phyloP scores from a whole-genome alignment of 2,888 invertebrate species.

The Pogonocherus hispidulus region DNA sequence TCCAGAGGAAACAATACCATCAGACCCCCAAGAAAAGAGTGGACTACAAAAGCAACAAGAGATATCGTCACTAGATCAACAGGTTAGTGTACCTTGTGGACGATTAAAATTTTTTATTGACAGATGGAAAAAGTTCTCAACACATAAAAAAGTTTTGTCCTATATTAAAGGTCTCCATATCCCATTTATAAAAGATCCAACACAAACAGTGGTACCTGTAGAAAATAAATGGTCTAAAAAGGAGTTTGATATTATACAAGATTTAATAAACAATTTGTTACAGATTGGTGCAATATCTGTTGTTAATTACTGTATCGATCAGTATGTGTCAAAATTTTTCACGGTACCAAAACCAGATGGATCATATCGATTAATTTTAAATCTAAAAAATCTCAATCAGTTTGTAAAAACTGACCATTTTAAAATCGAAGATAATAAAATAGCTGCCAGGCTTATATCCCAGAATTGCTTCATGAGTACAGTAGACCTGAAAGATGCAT shows the following conservation, averaged over 20 bases:
- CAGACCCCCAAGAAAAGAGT: neutral
- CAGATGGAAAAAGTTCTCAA: constrained; percentile 27
- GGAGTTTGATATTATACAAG: too few relatives aligned
- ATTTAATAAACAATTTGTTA: too few relatives aligned
- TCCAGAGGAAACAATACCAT: neutral
- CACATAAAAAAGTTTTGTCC: constrained; percentile 32
- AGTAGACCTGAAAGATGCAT: too few relatives aligned
- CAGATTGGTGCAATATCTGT: too few relatives aligned
- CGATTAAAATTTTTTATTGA: neutral
- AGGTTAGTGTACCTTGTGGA: neutral
- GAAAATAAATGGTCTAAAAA: too few relatives aligned
- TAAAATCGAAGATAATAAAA: constrained; percentile 44
- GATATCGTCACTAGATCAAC: neutral
- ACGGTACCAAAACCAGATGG: too few relatives aligned
- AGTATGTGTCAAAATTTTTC: too few relatives aligned
- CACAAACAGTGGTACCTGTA: too few relatives aligned
- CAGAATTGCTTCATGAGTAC: constrained; percentile 7
- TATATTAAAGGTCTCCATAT: constrained; percentile 29
- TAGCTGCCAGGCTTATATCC: constrained; percentile 21
- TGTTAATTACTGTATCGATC: too few relatives aligned
- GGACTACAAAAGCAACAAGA: neutral
- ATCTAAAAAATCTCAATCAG: too few relatives aligned
- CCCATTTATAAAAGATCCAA: constrained; percentile 27
- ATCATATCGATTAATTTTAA: too few relatives aligned
- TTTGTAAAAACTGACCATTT: too few relatives aligned